A percentile compares a stretch with the other conserved stretches of the same genome.
Conservation (phyloP, 2,888 invertebrate species). For the Girardia tigrina region DNA sequence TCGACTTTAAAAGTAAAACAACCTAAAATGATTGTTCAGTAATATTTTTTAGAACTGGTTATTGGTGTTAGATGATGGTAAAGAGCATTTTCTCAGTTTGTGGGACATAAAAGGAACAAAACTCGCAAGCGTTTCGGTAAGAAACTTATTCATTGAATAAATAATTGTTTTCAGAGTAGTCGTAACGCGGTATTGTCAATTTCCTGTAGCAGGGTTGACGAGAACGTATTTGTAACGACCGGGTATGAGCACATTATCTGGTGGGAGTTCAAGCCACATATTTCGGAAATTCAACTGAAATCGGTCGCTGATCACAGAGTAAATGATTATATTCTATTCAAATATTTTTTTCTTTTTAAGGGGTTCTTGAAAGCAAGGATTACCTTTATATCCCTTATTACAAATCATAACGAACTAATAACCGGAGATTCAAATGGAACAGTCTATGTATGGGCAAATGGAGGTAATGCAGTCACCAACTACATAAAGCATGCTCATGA, state of each 20-base stretch:
- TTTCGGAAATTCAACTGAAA: slow-evolving; percentile 39
- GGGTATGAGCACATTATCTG: slow-evolving; percentile 46
- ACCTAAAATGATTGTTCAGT: not conserved
- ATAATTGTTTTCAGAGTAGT: slow-evolving; percentile 39
- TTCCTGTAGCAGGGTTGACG: slow-evolving; percentile 41
- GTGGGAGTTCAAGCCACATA: slow-evolving; percentile 43
- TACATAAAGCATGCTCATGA: slow-evolving; percentile 48
- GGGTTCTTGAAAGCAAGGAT: slow-evolving; percentile 43
- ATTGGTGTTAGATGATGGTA: slow-evolving; percentile 41
- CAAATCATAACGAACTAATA: slow-evolving; percentile 43
- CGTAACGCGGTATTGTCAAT: slow-evolving; percentile 43
- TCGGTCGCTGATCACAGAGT: slow-evolving; percentile 45
- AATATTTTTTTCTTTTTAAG: slow-evolving; percentile 38
- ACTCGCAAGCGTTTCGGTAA: slow-evolving; percentile 39
- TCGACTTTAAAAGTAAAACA: not conserved
- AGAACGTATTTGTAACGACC: slow-evolving; percentile 42
- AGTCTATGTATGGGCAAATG: slow-evolving; percentile 45
- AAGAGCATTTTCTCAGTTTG: slow-evolving; percentile 41
- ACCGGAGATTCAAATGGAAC: slow-evolving; percentile 49
- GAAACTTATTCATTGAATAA: too few species aligned
- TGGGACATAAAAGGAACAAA: slow-evolving; percentile 41
- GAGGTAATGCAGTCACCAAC: slow-evolving; percentile 44
- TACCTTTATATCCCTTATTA: slow-evolving; percentile 42
- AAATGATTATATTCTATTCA: slow-evolving; percentile 27
- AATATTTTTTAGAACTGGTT: slow-evolving; percentile 40